A percentile compares a stretch with the other conserved stretches of the same genome.
Evolutionary conservation across 2,888 invertebrate genomes (phyloP).

Genomic region (Microctonus aethiopoides): DNA sequence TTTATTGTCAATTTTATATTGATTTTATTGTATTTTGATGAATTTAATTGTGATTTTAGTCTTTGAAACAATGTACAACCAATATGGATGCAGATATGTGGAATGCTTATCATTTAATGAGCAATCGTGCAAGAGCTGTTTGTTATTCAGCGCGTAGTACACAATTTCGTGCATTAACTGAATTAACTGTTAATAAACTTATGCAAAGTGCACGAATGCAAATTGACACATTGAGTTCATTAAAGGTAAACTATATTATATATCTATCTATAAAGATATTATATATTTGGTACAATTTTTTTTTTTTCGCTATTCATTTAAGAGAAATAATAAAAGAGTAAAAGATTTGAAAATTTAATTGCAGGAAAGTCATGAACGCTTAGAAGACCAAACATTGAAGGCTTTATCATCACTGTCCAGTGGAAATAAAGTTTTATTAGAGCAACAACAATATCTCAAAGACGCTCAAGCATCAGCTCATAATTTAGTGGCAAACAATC

Average conservation of each 20-base stretch:
- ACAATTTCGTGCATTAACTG: slow-evolving; percentile 75
- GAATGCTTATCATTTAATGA: slow-evolving; percentile 78
- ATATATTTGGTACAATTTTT: no score
- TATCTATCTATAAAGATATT: no score
- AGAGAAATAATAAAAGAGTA: slow-evolving; percentile 1
- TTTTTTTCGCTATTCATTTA: background rate
- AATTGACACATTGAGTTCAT: slow-evolving; percentile 65
- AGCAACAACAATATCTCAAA: slow-evolving; percentile 70
- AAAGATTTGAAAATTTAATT: slow-evolving; percentile 7
- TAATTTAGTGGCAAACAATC: slow-evolving; percentile 69
- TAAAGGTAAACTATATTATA: slow-evolving; percentile 66
- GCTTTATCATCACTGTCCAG: slow-evolving; percentile 65
- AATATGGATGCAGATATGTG: slow-evolving; percentile 76
- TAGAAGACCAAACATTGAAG: slow-evolving; percentile 66
- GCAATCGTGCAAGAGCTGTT: slow-evolving; percentile 76
- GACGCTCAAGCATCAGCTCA: slow-evolving; percentile 69
- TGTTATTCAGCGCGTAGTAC: slow-evolving; percentile 74
- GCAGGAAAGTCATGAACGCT: slow-evolving; percentile 67
- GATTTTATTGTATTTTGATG: background rate
- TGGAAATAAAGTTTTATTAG: slow-evolving; percentile 67
- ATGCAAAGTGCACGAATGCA: slow-evolving; percentile 70
- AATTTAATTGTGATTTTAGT: slow-evolving; percentile 58
- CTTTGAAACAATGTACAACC: slow-evolving; percentile 73
- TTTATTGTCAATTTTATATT: background rate
- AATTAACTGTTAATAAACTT: slow-evolving; percentile 74